phyloP scores from a whole-genome alignment of 2,888 invertebrate species.

The Drosophila borborema region DNA sequence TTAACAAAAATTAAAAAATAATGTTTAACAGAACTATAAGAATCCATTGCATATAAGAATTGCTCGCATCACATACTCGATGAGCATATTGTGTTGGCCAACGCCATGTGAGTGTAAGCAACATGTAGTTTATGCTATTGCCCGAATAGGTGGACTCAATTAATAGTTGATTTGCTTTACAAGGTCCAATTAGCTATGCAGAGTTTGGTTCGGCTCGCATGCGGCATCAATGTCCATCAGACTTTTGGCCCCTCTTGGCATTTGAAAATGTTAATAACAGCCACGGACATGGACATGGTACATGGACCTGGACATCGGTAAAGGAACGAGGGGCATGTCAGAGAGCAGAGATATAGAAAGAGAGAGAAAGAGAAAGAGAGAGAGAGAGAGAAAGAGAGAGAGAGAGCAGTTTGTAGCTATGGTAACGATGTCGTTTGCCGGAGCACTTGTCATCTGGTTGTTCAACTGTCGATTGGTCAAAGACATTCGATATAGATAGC shows the following conservation, averaged over 20 bases:
- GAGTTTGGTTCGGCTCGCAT: conserved; percentile 21
- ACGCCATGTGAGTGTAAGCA: background rate
- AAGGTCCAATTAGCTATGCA: conserved; percentile 63
- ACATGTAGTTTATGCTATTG: conserved; percentile 10
- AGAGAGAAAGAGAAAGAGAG: conserved; percentile 13
- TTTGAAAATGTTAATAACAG: conserved; percentile 57
- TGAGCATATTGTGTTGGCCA: background rate
- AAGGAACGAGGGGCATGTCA: background rate
- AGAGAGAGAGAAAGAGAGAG: conserved; percentile 5
- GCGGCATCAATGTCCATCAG: conserved; percentile 43
- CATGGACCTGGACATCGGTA: background rate
- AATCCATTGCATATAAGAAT: too few species aligned
- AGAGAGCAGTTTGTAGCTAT: conserved; percentile 16
- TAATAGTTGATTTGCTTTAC: conserved; percentile 40
- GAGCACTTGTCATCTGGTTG: conserved; percentile 49
- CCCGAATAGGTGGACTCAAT: conserved; percentile 47
- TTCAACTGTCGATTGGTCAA: conserved; percentile 36
- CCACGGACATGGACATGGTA: conserved; percentile 11
- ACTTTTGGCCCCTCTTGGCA: conserved; percentile 46
- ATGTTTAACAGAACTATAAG: too few species aligned
- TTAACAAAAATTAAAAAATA: too few species aligned
- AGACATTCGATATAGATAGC: conserved; percentile 50
- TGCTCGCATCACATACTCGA: background rate
- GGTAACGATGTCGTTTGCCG: conserved; percentile 47
- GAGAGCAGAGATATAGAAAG: too few species aligned